Conservation (phyloP, 2,888 invertebrate genomes). For the Lordiphosa andalusiaca region DNA sequence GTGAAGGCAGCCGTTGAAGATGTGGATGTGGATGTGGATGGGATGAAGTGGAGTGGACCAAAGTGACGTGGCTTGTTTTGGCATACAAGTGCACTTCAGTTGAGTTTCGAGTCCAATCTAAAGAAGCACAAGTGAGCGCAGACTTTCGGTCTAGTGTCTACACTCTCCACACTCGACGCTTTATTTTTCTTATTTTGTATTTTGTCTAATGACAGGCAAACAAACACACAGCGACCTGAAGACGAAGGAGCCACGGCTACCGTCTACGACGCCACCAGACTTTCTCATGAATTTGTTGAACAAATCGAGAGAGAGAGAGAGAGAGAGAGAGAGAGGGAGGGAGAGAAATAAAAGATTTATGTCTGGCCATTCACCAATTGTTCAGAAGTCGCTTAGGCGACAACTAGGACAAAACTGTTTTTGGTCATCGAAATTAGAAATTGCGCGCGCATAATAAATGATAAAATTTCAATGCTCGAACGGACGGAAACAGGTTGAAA, state of each 20-base stretch:
- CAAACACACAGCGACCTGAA: slow-evolving; percentile 56
- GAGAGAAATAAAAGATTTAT: slow-evolving; percentile 49
- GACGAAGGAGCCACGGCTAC: slow-evolving; percentile 29
- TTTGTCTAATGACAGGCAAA: slow-evolving; percentile 69
- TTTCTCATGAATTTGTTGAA: slow-evolving; percentile 66
- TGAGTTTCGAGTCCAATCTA: slow-evolving; percentile 74
- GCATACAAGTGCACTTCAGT: slow-evolving; percentile 72
- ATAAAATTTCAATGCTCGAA: slow-evolving; percentile 64
- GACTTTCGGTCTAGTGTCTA: slow-evolving; percentile 72
- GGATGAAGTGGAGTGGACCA: slow-evolving; percentile 49
- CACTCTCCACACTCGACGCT: slow-evolving; percentile 57
- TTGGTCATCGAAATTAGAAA: slow-evolving; percentile 69
- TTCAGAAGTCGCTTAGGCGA: slow-evolving; percentile 56
- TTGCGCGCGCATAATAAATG: slow-evolving; percentile 62
- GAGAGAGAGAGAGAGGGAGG: too few species aligned
- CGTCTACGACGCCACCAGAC: slow-evolving; percentile 29
- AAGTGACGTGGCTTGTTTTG: slow-evolving; percentile 72
- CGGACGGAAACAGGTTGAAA: slow-evolving; percentile 48
- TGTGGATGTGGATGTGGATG: slow-evolving; percentile 4
- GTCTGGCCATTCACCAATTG: slow-evolving; percentile 70
- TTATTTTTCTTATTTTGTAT: slow-evolving; percentile 41
- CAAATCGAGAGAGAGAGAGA: slow-evolving; percentile 37
- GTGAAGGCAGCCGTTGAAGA: slow-evolving; percentile 3
- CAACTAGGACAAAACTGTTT: slow-evolving; percentile 74
- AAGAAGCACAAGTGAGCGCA: slow-evolving; percentile 72